Percentiles rank a stretch among this genome's conserved stretches.
Evolutionary conservation across 2,797 vertebrate species (phyloP).

Genomic region (Rhyacichthys aspro): DNA sequence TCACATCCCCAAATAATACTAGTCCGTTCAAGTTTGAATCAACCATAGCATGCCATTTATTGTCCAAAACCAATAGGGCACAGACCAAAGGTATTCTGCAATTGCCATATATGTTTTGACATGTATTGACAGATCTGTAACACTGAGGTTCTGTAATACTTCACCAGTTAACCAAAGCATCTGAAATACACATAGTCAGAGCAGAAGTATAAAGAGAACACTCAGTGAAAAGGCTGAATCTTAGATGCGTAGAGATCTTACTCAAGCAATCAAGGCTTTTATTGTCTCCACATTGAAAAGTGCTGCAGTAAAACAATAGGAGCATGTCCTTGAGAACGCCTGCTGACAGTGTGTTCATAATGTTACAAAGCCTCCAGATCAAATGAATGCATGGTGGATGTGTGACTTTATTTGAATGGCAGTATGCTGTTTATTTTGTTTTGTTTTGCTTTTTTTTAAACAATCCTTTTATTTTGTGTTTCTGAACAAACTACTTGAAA

Average conservation of each 20-base stretch:
- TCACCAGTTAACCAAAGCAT: conserved; percentile 82
- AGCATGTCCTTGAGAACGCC: conserved; percentile 56
- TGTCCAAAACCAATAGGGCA: conserved; percentile 82
- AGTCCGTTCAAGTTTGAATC: neutral
- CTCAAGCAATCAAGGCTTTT: conserved; percentile 74
- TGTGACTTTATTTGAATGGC: conserved; percentile 36
- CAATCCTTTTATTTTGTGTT: conserved; percentile 49
- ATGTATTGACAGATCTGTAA: conserved; percentile 62
- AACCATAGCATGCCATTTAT: conserved; percentile 67
- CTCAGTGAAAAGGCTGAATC: conserved; percentile 42
- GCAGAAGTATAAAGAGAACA: conserved; percentile 57
- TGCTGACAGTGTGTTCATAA: conserved; percentile 61
- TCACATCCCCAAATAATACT: neutral
- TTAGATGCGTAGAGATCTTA: conserved; percentile 60
- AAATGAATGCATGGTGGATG: conserved; percentile 56
- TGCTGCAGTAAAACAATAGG: conserved; percentile 61
- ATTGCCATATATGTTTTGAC: conserved; percentile 68
- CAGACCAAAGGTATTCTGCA: conserved; percentile 84
- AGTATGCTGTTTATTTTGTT: conserved; percentile 24
- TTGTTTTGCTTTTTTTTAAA: conserved; percentile 43
- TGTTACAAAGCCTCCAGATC: conserved; percentile 70
- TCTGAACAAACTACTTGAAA: conserved; percentile 82
- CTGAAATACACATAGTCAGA: conserved; percentile 69
- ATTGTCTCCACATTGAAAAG: conserved; percentile 65
- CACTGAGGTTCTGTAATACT: conserved; percentile 57